Evolutionary conservation across 2,113 vertebrate species (phyloP).

Genomic region (Cyanoramphus novaezelandiae): DNA sequence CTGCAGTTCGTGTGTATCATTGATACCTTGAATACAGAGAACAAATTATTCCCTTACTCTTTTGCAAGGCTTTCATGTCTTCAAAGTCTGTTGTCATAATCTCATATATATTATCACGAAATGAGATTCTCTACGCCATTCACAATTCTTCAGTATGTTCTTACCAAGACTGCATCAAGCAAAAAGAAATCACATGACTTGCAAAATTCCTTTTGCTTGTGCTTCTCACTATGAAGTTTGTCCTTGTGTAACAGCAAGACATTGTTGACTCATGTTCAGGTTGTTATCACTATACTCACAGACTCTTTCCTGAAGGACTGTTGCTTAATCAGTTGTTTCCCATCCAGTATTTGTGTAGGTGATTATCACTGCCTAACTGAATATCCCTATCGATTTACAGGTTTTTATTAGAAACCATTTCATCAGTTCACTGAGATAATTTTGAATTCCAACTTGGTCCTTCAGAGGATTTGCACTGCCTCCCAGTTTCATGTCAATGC

Average conservation of each 20-base stretch:
- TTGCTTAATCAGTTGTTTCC: conserved; percentile 57
- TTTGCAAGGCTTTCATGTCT: not conserved
- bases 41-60: not conserved
- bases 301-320: conserved; percentile 59
- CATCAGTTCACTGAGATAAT: conserved; percentile 33
- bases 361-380: conserved; percentile 52
- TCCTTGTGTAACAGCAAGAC: conserved; percentile 41
- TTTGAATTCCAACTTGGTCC: not conserved
- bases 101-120: not conserved
- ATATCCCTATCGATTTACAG: conserved; percentile 50
- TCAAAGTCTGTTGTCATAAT: not conserved
- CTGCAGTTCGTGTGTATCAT: not conserved
- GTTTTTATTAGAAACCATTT: conserved; percentile 47
- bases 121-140: not conserved
- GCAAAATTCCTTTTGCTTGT: not conserved
- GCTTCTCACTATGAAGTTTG: conserved; percentile 1
- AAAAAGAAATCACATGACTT: not conserved
- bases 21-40: not conserved
- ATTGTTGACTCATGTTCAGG: conserved; percentile 44
- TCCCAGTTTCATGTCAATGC: not conserved
- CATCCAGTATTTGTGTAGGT: conserved; percentile 26
- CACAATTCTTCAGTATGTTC: not conserved
- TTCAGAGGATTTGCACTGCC: not conserved
- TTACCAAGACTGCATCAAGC: not conserved
- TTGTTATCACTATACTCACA: conserved; percentile 50